Evolutionary conservation across 2,797 vertebrate species (phyloP).

Genomic region (Alca torda): DNA sequence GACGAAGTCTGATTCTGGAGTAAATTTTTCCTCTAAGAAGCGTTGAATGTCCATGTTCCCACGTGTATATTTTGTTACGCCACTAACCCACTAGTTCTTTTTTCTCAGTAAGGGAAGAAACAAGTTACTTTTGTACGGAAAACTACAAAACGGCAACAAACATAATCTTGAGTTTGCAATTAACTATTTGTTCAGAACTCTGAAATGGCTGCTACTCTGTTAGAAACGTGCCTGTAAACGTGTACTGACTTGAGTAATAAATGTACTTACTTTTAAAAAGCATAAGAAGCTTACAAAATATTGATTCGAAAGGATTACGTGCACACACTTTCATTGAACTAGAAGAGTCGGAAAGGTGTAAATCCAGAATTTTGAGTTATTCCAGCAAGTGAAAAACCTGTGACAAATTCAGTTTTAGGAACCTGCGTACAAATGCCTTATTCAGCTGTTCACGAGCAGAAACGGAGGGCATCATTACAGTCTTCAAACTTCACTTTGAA

Average conservation of each 20-base stretch:
- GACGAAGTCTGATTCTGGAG: background rate
- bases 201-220: background rate
- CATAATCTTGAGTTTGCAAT: background rate
- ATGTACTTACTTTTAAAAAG: background rate
- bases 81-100: background rate
- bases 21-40: background rate
- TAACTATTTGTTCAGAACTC: background rate
- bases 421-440: background rate
- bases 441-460: background rate
- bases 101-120: background rate
- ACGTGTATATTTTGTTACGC: background rate
- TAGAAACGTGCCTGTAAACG: background rate
- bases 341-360: background rate
- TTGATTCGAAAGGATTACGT: rapidly evolving
- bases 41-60: background rate
- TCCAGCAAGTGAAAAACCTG: background rate
- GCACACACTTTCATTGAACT: background rate
- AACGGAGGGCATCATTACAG: background rate
- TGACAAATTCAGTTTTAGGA: background rate
- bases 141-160: background rate
- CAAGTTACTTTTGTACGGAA: background rate
- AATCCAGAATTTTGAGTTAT: background rate
- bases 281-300: background rate
- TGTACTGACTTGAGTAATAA: background rate
- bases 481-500: background rate